Evolutionary conservation across 1,140 invertebrate species (phyloP), one percentile per base, ranked within the genome.

Genomic region (Caerostris extrusa): DNA sequence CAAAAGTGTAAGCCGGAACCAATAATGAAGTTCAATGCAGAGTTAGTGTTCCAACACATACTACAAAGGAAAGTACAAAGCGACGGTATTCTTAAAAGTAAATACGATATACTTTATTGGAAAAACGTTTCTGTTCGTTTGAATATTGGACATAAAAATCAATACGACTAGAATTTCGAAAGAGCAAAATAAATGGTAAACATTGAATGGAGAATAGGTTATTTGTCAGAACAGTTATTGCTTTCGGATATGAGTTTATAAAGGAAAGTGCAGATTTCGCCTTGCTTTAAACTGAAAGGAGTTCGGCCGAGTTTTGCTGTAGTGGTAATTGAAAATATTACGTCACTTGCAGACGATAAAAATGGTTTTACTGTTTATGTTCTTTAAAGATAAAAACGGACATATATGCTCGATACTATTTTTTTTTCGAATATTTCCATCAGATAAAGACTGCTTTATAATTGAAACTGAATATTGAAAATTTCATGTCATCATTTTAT

Each of bases 141-240:
- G 34, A 77, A 77, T 77, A 77, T 77, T 53, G 71, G 71, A 77
- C 34, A 77, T 50, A 14, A 77, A 77, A 77, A 77, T 77, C 71
- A 50, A 77, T 77, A 77, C 12, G 34, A 77, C 34, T 77, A 77
- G 71, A 77, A 77, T 77, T 77, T 77, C 34, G 3, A 77, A 71
- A 77, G 34, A 50, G 71, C 34, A 34, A 77, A 77, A 77, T 77
- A 77, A 77, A 77, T 77, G 71, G 34, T 50, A 77, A 77, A 77
- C 6, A 77, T 8, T 53, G 71, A 77, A 77, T 14, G 34, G 71
- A 14, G 14, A 77, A 77, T 50, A 77, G 10, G 71, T 53, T 77
- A 77, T 77, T 77, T 77, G 71, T 53, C 34, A 77, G 34, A 34
- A 34, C 50, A 12, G 19, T 50, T 77, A 77, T 77, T 77, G 71